Percentiles rank a stretch among this genome's conserved stretches.
phyloP scores from a whole-genome alignment of 2,797 vertebrate species.

The Adrianichthys oophorus region DNA sequence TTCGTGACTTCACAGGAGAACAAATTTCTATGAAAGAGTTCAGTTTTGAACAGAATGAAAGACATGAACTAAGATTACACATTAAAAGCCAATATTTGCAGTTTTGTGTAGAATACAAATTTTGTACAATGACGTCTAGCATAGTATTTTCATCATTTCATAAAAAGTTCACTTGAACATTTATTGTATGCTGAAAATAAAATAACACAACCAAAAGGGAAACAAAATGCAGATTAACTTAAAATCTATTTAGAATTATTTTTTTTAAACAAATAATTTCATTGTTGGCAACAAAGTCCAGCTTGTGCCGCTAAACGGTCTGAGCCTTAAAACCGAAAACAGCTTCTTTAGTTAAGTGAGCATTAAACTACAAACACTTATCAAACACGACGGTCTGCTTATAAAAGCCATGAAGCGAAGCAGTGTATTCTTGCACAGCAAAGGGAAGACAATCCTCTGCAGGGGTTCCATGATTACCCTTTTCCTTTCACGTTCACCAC shows the following conservation, averaged over 20 bases:
- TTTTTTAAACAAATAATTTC: conserved; percentile 87
- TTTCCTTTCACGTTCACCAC: conserved; percentile 93
- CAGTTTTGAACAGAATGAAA: conserved; percentile 82
- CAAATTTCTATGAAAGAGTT: conserved; percentile 80
- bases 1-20: conserved; percentile 83
- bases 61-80: conserved; percentile 88
- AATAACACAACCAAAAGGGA: conserved; percentile 96
- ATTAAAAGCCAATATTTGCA: conserved; percentile 99
- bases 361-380: conserved; percentile 98
- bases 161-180: conserved; percentile 99
- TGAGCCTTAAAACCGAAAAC: conserved; percentile 90
- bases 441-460: conserved; percentile 91
- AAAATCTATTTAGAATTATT: conserved; percentile 82
- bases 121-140: conserved; percentile 99
- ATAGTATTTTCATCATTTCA: conserved; percentile 96
- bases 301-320: conserved; percentile 99
- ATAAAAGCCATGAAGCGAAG: conserved; percentile 99
- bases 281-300: conserved; percentile 99
- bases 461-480: conserved; percentile 82
- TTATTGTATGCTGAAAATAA: conserved; percentile 98
- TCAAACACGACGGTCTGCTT: conserved; percentile 97
- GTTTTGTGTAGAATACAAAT: conserved; percentile 99
- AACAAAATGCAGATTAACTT: conserved; percentile 92
- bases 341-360: conserved; percentile 89
- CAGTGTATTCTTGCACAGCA: conserved; percentile 96